A percentile compares a stretch with the other conserved stretches of the same genome.
Evolutionary conservation across 2,797 vertebrate genomes (phyloP).

Genomic region (Echiichthys vipera): DNA sequence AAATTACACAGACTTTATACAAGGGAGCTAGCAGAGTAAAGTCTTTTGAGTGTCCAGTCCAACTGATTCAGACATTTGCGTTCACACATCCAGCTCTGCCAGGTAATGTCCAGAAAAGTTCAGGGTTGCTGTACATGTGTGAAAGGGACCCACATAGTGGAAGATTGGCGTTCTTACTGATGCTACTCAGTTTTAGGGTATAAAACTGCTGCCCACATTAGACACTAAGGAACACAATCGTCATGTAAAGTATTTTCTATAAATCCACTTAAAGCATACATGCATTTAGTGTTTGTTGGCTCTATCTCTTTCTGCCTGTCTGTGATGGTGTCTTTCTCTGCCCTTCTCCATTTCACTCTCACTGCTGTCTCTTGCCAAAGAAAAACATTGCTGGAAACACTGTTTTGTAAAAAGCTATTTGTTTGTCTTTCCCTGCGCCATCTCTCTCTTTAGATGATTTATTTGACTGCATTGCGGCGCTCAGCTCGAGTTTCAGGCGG

Average conservation of each 20-base stretch:
- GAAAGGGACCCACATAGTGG: too few species aligned
- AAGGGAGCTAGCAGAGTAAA: too few species aligned
- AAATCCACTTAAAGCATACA: conserved; percentile 78
- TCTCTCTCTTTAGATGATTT: conserved; percentile 79
- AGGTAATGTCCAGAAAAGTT: too few species aligned
- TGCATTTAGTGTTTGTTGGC: conserved; percentile 63
- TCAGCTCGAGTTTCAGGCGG: conserved; percentile 79
- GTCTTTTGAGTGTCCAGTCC: too few species aligned
- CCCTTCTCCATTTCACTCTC: conserved; percentile 3
- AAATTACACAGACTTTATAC: too few species aligned
- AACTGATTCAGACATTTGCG: too few species aligned
- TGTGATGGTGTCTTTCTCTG: conserved; percentile 9
- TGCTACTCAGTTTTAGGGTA: conserved; percentile 52
- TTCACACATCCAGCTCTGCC: too few species aligned
- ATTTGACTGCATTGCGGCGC: conserved; percentile 71
- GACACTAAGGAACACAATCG: conserved; percentile 70
- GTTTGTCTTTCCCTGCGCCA: conserved; percentile 77
- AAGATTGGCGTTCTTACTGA: conserved; percentile 43
- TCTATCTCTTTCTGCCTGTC: conserved; percentile 25
- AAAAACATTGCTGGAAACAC: conserved; percentile 54
- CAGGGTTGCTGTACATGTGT: too few species aligned
- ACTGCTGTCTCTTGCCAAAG: conserved; percentile 30
- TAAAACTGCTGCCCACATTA: conserved; percentile 78
- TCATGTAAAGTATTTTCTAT: conserved; percentile 69
- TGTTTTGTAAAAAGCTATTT: conserved; percentile 80